phyloP scores from a whole-genome alignment of 2,797 vertebrate genomes.

The Pipistrellus pipistrellus region DNA sequence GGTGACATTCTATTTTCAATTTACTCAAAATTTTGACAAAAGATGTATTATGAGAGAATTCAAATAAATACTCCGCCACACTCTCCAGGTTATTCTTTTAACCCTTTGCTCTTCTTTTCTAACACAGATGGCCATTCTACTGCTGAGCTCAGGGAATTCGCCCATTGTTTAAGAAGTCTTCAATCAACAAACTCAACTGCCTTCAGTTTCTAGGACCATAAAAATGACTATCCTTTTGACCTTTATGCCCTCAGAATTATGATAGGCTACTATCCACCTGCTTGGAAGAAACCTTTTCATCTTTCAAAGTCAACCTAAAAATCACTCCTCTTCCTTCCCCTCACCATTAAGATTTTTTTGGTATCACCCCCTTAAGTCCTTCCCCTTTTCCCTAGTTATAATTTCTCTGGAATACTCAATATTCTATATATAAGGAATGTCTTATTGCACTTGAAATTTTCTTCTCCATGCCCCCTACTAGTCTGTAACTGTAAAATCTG shows the following conservation, averaged over 20 bases:
- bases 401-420: not conserved
- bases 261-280: not conserved
- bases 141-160: not conserved
- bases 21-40: slow-evolving; percentile 3
- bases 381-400: not conserved
- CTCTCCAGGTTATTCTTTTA: not conserved
- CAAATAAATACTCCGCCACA: not conserved
- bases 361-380: not conserved
- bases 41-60: not conserved
- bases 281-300: not conserved
- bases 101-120: not conserved
- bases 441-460: not conserved
- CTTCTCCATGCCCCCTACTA: not conserved
- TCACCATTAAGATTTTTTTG: not conserved
- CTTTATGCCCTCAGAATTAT: not conserved
- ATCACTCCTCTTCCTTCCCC: not conserved
- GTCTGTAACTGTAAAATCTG: not conserved
- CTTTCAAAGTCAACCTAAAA: not conserved
- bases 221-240: not conserved
- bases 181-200: not conserved
- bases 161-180: not conserved
- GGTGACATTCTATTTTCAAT: slow-evolving; percentile 2
- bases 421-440: not conserved
- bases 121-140: not conserved
- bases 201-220: not conserved